These are phyloP conservation scores for Scaptomyza flava DNA, from an alignment of 2,888 invertebrate species.

Conservation along the genomic window DNA sequence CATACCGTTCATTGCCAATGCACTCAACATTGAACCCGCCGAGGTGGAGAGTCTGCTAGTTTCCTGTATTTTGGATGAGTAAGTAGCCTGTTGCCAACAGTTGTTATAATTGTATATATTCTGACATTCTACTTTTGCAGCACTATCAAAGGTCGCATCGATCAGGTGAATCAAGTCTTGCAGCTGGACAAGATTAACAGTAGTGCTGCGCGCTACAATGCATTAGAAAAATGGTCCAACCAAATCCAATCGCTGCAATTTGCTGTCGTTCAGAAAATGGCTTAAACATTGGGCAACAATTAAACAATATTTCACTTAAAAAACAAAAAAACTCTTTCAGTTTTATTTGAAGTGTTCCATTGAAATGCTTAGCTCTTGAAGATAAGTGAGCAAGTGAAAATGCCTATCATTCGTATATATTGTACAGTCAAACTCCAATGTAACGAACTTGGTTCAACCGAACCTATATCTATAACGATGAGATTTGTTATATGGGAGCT, in stretches of 20 bases:
- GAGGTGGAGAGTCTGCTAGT: conserved; percentile 98
- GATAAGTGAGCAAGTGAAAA: not conserved
- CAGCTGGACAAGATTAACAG: conserved; percentile 92
- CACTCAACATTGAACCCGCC: conserved; percentile 95
- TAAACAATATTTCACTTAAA: conserved; percentile 20
- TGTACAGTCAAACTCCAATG: no score
- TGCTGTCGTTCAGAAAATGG: conserved; percentile 97
- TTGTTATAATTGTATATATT: not conserved
- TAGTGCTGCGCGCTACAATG: conserved; percentile 94
- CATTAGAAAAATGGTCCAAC: conserved; percentile 97
- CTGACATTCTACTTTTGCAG: conserved; percentile 83
- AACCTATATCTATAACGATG: no score
- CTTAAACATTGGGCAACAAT: conserved; percentile 84
- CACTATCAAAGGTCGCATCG: conserved; percentile 94
- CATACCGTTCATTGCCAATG: conserved; percentile 98
- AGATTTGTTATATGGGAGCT: no score
- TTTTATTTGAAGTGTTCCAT: not conserved
- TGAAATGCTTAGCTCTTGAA: not conserved
- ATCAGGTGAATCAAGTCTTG: conserved; percentile 97
- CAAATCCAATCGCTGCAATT: conserved; percentile 94
- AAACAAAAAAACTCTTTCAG: not conserved
- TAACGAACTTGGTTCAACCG: no score
- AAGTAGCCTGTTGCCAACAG: conserved; percentile 80
- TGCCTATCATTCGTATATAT: not conserved
- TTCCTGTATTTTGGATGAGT: conserved; percentile 99